Conservation (phyloP, 2,888 invertebrate species). For the Cryptophagus acutangulus region DNA sequence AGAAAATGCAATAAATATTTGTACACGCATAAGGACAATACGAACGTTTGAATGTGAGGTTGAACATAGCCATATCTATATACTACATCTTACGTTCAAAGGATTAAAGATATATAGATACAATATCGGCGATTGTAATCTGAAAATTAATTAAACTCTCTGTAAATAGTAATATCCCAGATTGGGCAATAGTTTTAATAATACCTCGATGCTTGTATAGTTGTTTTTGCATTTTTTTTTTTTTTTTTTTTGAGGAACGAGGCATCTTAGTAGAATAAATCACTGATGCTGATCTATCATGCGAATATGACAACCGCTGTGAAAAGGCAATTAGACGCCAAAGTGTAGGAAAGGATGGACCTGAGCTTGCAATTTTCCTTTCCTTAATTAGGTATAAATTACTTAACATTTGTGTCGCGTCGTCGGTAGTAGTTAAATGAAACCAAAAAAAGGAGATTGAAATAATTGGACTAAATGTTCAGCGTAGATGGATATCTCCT, state of each 20-base stretch:
- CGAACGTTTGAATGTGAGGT: constrained; percentile 30
- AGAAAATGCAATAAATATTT: constrained; percentile 29
- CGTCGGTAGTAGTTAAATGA: no score
- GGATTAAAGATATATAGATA: constrained; percentile 26
- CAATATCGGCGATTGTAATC: constrained; percentile 26
- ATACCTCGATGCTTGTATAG: no score
- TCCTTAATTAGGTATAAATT: constrained; percentile 7
- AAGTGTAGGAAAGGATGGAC: no score
- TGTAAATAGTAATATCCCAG: constrained; percentile 31
- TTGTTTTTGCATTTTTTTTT: no score
- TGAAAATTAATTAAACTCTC: constrained; percentile 33
- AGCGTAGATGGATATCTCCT: no score
- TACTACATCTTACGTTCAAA: constrained; percentile 26
- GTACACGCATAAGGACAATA: constrained; percentile 29
- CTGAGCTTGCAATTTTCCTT: no score
- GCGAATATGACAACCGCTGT: constrained; percentile 20
- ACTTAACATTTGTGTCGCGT: no score
- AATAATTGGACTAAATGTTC: constrained; percentile 13
- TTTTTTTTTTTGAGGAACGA: no score
- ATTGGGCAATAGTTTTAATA: constrained; percentile 28
- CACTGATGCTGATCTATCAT: constrained; percentile 20
- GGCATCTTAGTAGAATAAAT: no score
- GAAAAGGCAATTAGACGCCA: constrained; percentile 22
- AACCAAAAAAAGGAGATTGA: constrained; percentile 2
- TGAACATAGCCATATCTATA: constrained; percentile 25